Evolutionary conservation across 2,113 vertebrate species (phyloP).

Genomic region (Paralichthys olivaceus): DNA sequence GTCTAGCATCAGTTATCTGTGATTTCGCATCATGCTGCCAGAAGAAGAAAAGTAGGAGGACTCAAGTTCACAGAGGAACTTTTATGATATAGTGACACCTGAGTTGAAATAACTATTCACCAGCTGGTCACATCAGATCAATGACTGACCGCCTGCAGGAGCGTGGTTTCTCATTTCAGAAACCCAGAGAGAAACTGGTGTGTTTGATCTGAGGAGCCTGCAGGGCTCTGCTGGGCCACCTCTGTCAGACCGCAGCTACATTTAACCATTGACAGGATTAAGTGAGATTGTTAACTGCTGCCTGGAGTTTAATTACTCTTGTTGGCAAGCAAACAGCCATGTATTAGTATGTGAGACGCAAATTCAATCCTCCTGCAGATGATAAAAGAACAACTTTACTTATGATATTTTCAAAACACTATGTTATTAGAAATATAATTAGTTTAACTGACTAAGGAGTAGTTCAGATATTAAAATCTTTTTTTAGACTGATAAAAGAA

Average conservation of each 20-base stretch:
- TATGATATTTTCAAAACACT: no score
- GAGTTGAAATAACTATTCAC: neutral
- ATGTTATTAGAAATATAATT: no score
- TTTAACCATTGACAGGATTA: conserved; percentile 30
- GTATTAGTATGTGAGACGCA: neutral
- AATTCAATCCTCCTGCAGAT: neutral
- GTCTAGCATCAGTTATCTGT: neutral
- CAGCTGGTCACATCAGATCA: neutral
- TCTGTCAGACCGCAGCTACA: conserved; percentile 2
- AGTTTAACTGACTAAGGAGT: no score
- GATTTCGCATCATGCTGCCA: no score
- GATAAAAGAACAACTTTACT: neutral
- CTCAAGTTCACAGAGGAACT: no score
- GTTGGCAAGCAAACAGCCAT: conserved; percentile 8
- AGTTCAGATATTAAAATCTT: neutral
- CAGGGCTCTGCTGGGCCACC: neutral
- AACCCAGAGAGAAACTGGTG: neutral
- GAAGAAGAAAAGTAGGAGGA: no score
- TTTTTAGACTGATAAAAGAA: neutral
- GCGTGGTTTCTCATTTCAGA: neutral
- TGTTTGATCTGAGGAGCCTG: neutral
- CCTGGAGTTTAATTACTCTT: conserved; percentile 15
- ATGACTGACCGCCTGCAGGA: neutral
- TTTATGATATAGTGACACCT: neutral
- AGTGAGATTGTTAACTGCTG: conserved; percentile 17